These are phyloP conservation scores for Nibea albiflora DNA, from an alignment of 2,113 vertebrate species.

Conservation along the genomic window DNA sequence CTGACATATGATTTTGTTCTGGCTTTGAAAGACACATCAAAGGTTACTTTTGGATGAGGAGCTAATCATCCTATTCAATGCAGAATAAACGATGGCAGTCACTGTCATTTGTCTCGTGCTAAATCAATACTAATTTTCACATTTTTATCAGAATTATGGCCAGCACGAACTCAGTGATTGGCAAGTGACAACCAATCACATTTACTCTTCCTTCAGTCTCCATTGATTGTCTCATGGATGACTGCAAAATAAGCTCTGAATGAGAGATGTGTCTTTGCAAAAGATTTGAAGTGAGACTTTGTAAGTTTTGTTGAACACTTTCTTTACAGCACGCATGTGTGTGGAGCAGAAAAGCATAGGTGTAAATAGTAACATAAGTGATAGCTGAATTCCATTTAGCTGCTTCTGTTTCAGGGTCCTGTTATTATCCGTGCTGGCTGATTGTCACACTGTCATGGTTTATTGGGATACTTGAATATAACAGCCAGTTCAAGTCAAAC, in stretches of 20 bases:
- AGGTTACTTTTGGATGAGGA: constrained; percentile 12
- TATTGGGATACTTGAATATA: background rate
- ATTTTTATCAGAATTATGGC: background rate
- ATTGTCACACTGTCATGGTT: too few species aligned
- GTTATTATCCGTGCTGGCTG: too few species aligned
- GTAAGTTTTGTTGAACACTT: background rate
- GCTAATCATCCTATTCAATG: background rate
- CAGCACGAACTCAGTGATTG: background rate
- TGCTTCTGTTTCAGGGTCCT: too few species aligned
- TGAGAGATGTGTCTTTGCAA: background rate
- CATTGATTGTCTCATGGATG: background rate
- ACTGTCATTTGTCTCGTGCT: background rate
- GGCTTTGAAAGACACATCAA: constrained; percentile 23
- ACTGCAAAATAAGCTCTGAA: background rate
- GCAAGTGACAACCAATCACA: background rate
- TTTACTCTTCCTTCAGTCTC: background rate
- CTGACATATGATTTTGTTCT: background rate
- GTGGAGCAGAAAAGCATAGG: too few species aligned
- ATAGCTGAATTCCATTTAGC: too few species aligned
- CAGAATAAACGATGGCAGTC: background rate
- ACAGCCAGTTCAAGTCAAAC: background rate
- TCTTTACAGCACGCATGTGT: background rate
- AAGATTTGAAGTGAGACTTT: background rate
- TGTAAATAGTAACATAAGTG: too few species aligned
- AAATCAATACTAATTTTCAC: background rate